Conservation (phyloP, 2,113 vertebrate genomes). For the Colistium nudipinnis region DNA sequence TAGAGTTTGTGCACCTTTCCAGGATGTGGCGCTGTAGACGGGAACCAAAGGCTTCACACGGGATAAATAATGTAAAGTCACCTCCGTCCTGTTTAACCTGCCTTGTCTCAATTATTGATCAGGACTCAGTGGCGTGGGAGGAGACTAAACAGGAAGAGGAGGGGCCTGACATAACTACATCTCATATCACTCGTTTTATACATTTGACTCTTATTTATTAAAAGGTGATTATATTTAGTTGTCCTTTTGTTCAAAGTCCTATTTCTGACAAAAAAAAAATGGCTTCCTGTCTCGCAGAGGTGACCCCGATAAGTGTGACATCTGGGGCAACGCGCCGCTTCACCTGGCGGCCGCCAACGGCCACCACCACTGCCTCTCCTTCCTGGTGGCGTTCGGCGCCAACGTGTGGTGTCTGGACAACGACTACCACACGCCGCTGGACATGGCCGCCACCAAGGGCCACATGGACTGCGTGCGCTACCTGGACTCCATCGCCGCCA, state of each 20-base stretch:
- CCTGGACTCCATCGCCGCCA: conserved; percentile 95
- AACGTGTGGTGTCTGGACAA: conserved; percentile 99
- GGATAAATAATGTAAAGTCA: conserved; percentile 86
- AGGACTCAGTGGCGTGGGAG: conserved; percentile 66
- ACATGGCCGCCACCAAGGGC: conserved; percentile 95
- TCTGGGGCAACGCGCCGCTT: conserved; percentile 98
- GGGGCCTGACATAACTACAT: too few species aligned
- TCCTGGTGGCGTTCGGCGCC: conserved; percentile 96
- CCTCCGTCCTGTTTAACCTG: conserved; percentile 78
- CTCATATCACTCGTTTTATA: too few species aligned
- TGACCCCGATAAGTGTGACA: conserved; percentile 96
- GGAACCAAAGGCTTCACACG: conserved; percentile 2
- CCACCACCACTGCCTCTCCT: conserved; percentile 94
- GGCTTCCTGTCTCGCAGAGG: conserved; percentile 80
- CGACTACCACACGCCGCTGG: conserved; percentile 96
- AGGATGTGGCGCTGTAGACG: not conserved
- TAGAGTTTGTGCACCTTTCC: not conserved
- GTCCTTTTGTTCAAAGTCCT: too few species aligned
- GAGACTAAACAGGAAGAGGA: conserved; percentile 56
- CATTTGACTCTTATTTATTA: too few species aligned
- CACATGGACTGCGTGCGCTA: conserved; percentile 97
- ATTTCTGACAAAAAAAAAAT: too few species aligned
- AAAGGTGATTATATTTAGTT: too few species aligned
- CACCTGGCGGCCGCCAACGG: conserved; percentile 94
- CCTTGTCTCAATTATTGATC: conserved; percentile 88